A percentile compares a stretch with the other conserved stretches of the same genome.
Conservation (phyloP, 2,797 vertebrate genomes). For the Lithobates sylvaticus region DNA sequence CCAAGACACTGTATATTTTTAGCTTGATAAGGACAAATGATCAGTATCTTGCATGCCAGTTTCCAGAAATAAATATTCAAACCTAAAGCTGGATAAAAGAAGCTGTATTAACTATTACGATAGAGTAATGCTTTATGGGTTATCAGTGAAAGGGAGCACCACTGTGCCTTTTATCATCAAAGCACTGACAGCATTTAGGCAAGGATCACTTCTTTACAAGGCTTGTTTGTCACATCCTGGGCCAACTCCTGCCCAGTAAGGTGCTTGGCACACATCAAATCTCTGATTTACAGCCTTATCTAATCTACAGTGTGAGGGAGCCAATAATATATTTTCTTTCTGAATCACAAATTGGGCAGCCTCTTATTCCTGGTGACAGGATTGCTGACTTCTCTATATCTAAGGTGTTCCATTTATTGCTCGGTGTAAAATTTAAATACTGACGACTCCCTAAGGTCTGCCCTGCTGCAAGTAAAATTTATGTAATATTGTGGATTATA, state of each 20-base stretch:
- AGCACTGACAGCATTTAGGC: constrained; percentile 72
- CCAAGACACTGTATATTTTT: neutral
- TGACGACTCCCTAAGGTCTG: constrained; percentile 61
- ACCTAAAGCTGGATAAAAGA: constrained; percentile 70
- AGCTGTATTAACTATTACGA: constrained; percentile 66
- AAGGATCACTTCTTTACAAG: constrained; percentile 68
- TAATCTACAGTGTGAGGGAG: constrained; percentile 75
- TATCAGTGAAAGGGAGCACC: constrained; percentile 64
- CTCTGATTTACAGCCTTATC: constrained; percentile 80
- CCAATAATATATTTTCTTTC: constrained; percentile 72
- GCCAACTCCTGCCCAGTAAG: constrained; percentile 71
- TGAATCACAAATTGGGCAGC: constrained; percentile 73
- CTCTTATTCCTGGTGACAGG: constrained; percentile 66
- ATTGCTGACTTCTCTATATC: constrained; percentile 65
- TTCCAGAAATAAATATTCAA: constrained; percentile 62
- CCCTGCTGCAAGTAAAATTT: constrained; percentile 67
- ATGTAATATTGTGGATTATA: constrained; percentile 66
- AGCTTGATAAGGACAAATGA: constrained; percentile 60
- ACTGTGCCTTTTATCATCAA: constrained; percentile 74
- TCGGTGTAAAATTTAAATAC: constrained; percentile 69
- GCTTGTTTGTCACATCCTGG: constrained; percentile 70
- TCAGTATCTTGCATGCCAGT: constrained; percentile 46
- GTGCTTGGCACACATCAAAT: constrained; percentile 74
- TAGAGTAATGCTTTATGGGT: constrained; percentile 70
- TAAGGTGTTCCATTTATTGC: constrained; percentile 64